Evolutionary conservation across 2,113 vertebrate species (phyloP), one percentile per base, ranked within the genome.

Genomic region (Passer domesticus): DNA sequence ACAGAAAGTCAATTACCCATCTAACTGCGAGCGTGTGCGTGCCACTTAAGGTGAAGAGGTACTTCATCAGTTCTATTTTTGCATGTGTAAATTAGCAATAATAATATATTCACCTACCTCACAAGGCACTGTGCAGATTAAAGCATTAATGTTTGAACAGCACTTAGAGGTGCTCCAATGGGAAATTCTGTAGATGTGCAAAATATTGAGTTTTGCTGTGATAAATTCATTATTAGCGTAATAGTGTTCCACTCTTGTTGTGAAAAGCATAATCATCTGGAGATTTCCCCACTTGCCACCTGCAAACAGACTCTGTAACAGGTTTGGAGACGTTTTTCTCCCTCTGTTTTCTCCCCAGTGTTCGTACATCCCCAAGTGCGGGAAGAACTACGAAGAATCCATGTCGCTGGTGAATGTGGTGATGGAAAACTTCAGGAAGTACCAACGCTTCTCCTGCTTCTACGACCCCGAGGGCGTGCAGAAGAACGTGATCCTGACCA

Each of bases 331-430:
- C 15, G 0, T 50, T 85, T 83, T 56, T 62, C 66, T 78, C 23
- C 58, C 59, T 91, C 44, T 90, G 1, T 4, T 96, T 93, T 85
- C 55, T 92, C 82, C 92, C 91, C 69, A 99, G 99, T 99, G 99
- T 18, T 99, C 99, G 53, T 99, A 98, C 92, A 98, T 99, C 91
- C 99, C 99, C 56, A 99, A 99, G 90, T 99, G 99, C 17, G 98
- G 95, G 35, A 99, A 98, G 97, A 99, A 99, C 27, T 98, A 98
- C 1, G 97, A 98, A 31, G 97, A 98, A 37, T 98, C 98, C 90
- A 96, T 98, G 90, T 97, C 98, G 0, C 76, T 98, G 39, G 98
- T 99, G 67, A 98, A 96, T 6, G 97, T 99, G 4, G 98, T 99
- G 87, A 99, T 98, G 41, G 99, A 99, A 87, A 98, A 98, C 67